Conservation (phyloP, 1,140 invertebrate species). For the Bursaphelenchus mucronatus region DNA sequence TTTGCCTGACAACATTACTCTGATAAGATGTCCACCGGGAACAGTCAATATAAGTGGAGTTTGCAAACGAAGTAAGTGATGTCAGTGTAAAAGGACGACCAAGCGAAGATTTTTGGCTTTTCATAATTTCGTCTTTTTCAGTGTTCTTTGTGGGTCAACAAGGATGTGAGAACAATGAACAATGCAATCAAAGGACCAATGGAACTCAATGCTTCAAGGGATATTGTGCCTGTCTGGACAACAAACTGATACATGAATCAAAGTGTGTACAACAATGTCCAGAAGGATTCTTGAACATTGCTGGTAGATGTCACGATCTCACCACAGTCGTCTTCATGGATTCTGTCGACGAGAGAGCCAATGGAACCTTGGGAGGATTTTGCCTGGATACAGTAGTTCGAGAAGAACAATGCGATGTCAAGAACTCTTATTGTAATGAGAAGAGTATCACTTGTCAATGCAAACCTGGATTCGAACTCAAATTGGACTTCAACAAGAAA, state of each 20-base stretch:
- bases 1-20: conserved; percentile 19
- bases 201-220: conserved; percentile 41
- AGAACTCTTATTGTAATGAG: conserved; percentile 58
- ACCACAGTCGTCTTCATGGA: conserved; percentile 61
- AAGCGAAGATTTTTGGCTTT: conserved; percentile 12
- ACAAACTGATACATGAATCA: conserved; percentile 51
- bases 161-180: conserved; percentile 52
- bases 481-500: conserved; percentile 54
- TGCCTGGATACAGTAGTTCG: conserved; percentile 51
- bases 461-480: conserved; percentile 52
- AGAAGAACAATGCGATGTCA: conserved; percentile 52
- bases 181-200: conserved; percentile 45
- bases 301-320: conserved; percentile 58
- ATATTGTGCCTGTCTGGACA: conserved; percentile 51
- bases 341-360: conserved; percentile 56
- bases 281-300: conserved; percentile 60
- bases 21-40: conserved; percentile 38
- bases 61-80: conserved; percentile 53
- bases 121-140: conserved; percentile 25
- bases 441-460: conserved; percentile 56
- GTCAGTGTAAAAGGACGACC: neutral
- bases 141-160: conserved; percentile 57
- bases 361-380: conserved; percentile 58
- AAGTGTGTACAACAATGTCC: conserved; percentile 53
- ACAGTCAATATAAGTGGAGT: conserved; percentile 50